A percentile compares a stretch with the other conserved stretches of the same genome.
These are phyloP conservation scores for Cataglyphis livida DNA, from an alignment of 2,888 invertebrate genomes.

Conservation along the genomic window DNA sequence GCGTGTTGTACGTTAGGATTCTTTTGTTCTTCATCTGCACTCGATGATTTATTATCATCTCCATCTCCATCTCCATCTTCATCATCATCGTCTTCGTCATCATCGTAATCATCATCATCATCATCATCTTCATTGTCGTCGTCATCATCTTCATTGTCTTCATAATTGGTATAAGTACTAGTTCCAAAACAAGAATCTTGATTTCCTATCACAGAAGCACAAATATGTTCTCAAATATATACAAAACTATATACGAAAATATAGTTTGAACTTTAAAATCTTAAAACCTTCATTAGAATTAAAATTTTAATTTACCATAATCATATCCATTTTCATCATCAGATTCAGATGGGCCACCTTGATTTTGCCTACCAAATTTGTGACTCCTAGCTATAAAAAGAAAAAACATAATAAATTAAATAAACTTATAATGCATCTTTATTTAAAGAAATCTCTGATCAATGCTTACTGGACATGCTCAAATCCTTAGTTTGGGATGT, in stretches of 20 bases:
- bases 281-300: neutral
- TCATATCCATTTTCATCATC: slow-evolving; percentile 89
- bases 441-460: slow-evolving; percentile 19
- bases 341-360: slow-evolving; percentile 88
- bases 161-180: slow-evolving; percentile 74
- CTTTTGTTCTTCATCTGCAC: slow-evolving; percentile 55
- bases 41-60: slow-evolving; percentile 61
- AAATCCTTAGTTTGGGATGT: slow-evolving; percentile 97
- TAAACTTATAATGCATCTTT: slow-evolving; percentile 27
- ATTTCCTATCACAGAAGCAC: slow-evolving; percentile 69
- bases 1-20: slow-evolving; percentile 38
- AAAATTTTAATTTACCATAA: slow-evolving; percentile 81
- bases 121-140: slow-evolving; percentile 86
- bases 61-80: slow-evolving; percentile 54
- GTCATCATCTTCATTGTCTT: slow-evolving; percentile 81
- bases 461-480: slow-evolving; percentile 95
- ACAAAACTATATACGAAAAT: neutral
- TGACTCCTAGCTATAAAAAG: slow-evolving; percentile 90
- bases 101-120: slow-evolving; percentile 85
- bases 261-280: neutral
- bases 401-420: slow-evolving; percentile 54
- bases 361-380: slow-evolving; percentile 95
- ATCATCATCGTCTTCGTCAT: slow-evolving; percentile 81
- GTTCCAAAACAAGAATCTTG: slow-evolving; percentile 70
- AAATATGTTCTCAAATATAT: slow-evolving; percentile 3